phyloP scores from a whole-genome alignment of 2,113 vertebrate genomes.

The Vimba vimba region DNA sequence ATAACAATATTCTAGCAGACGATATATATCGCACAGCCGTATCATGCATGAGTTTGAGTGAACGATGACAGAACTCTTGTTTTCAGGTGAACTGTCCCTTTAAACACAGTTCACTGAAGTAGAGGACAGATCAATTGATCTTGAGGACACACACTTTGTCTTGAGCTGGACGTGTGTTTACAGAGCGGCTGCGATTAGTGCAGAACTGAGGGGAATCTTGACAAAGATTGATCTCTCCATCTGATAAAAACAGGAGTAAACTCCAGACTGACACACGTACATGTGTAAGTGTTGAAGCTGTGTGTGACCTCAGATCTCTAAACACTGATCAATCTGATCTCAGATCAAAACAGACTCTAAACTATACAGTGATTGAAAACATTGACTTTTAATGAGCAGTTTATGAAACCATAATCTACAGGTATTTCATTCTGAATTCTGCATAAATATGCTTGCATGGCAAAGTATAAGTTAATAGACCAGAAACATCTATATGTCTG shows the following conservation, averaged over 20 bases:
- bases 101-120: not conserved
- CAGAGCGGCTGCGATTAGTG: not conserved
- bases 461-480: too few relatives aligned
- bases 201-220: not conserved
- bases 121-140: not conserved
- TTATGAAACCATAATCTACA: too few relatives aligned
- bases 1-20: too few relatives aligned
- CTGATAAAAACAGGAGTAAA: not conserved
- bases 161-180: not conserved
- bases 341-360: not conserved
- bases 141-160: not conserved
- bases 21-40: too few relatives aligned
- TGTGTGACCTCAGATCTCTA: not conserved
- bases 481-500: too few relatives aligned
- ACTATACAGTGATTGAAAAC: not conserved
- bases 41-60: not conserved
- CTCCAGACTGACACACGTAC: not conserved
- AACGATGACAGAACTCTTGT: not conserved
- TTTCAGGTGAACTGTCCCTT: not conserved
- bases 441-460: too few relatives aligned
- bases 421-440: too few relatives aligned
- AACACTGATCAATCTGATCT: not conserved
- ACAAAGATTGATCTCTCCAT: slow-evolving; percentile 11
- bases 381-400: too few relatives aligned
- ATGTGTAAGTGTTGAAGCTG: not conserved